Evolutionary conservation across 2,113 vertebrate genomes (phyloP).

Genomic region (Sapayoa aenigma): DNA sequence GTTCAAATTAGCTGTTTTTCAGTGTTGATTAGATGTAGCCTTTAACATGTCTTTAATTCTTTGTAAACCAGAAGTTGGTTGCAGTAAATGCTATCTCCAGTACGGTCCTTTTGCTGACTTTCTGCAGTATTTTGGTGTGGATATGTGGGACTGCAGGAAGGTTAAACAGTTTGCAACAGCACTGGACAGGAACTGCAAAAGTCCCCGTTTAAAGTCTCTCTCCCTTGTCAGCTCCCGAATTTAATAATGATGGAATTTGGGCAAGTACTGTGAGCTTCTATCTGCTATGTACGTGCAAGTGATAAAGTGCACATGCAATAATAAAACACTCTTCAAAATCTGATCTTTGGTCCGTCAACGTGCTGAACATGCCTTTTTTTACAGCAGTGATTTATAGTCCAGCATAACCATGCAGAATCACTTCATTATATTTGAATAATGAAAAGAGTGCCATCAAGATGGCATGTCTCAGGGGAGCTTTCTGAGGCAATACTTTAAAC

Average conservation of each 20-base stretch:
- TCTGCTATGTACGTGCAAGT: not conserved
- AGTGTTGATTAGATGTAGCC: not conserved
- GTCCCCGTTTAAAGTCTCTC: not conserved
- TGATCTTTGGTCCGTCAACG: slow-evolving; percentile 57
- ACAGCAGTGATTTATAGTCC: slow-evolving; percentile 56
- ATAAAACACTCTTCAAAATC: not conserved
- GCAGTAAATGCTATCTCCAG: not conserved
- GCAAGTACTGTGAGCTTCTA: not conserved
- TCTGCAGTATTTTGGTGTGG: not conserved
- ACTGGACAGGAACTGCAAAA: not conserved
- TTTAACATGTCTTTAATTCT: not conserved
- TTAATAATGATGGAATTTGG: slow-evolving; percentile 21
- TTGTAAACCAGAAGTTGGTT: not conserved
- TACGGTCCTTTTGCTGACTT: not conserved
- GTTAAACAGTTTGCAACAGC: not conserved
- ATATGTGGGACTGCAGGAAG: not conserved
- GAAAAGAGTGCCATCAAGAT: slow-evolving; percentile 60
- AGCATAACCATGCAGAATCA: slow-evolving; percentile 56
- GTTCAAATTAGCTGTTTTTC: not conserved
- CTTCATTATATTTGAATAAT: slow-evolving; percentile 71
- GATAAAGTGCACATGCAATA: not conserved
- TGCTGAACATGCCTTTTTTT: slow-evolving; percentile 40
- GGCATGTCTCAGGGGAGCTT: slow-evolving; percentile 48
- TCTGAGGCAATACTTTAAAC: slow-evolving; percentile 53
- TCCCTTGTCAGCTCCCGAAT: not conserved